A percentile compares a stretch with the other conserved stretches of the same genome.
phyloP scores from a whole-genome alignment of 2,888 invertebrate genomes.

The Cylindroiulus punctatus region DNA sequence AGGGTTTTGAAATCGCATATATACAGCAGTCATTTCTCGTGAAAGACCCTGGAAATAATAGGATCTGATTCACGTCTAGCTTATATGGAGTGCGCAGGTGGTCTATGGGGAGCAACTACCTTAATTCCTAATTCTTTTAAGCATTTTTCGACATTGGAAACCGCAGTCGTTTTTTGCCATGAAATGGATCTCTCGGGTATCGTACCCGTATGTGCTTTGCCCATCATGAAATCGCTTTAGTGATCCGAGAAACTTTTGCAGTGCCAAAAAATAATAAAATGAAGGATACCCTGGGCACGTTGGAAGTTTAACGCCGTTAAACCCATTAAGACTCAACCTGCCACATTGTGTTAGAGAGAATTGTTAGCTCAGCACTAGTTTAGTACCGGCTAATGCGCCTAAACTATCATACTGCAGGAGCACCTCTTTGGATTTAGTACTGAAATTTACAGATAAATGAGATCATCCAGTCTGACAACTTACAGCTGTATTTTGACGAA shows the following conservation, averaged over 20 bases:
- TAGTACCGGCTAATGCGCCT: not conserved
- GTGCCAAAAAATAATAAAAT: slow-evolving; percentile 5
- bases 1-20: not conserved
- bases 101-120: not conserved
- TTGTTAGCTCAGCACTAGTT: not conserved
- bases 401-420: not conserved
- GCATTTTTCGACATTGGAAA: not conserved
- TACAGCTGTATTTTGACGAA: not conserved
- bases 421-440: not conserved
- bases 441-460: not conserved
- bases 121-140: slow-evolving; percentile 1
- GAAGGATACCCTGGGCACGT: not conserved
- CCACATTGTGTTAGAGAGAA: not conserved
- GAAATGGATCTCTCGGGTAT: slow-evolving; percentile 11
- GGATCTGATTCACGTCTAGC: not conserved
- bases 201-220: not conserved
- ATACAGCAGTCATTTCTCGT: not conserved
- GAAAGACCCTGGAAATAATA: not conserved
- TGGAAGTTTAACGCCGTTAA: slow-evolving; percentile 2
- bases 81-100: not conserved
- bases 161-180: not conserved
- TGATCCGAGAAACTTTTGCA: not conserved
- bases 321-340: slow-evolving; percentile 19
- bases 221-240: not conserved
- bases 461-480: not conserved